phyloP scores from a whole-genome alignment of 2,797 vertebrate species.

The Malurus leucopterus region DNA sequence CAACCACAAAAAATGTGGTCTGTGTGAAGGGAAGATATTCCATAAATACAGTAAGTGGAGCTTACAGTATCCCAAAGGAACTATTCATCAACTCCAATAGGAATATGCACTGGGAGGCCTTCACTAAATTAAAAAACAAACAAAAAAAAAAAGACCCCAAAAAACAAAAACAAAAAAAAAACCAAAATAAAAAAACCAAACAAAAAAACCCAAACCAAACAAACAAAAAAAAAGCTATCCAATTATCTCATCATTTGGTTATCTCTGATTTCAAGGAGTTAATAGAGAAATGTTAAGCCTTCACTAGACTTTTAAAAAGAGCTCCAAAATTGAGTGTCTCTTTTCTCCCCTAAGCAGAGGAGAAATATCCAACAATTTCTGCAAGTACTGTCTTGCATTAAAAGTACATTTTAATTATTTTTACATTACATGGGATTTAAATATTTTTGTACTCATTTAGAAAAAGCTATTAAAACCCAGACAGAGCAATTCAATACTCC shows the following conservation, averaged over 20 bases:
- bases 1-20: constrained; percentile 40
- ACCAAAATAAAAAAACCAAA: not conserved
- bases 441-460: constrained; percentile 12
- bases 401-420: constrained; percentile 32
- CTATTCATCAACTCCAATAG: constrained; percentile 56
- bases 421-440: constrained; percentile 11
- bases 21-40: constrained; percentile 48
- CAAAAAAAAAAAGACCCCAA: not conserved
- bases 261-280: constrained; percentile 55
- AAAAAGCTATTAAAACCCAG: constrained; percentile 24
- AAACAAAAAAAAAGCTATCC: constrained; percentile 15
- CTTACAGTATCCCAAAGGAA: constrained; percentile 45
- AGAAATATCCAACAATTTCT: not conserved
- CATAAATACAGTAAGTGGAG: constrained; percentile 43
- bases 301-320: constrained; percentile 31
- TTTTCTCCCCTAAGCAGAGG: not conserved
- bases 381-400: not conserved
- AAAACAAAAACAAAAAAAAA: not conserved
- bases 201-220: not conserved
- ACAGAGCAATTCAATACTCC: constrained; percentile 21
- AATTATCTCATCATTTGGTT: constrained; percentile 63
- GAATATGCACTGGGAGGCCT: constrained; percentile 50
- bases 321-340: not conserved
- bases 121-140: constrained; percentile 28
- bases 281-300: constrained; percentile 53